Base-by-base conservation (phyloP, 2,888 invertebrate species). In the Timema cristinae region DNA sequence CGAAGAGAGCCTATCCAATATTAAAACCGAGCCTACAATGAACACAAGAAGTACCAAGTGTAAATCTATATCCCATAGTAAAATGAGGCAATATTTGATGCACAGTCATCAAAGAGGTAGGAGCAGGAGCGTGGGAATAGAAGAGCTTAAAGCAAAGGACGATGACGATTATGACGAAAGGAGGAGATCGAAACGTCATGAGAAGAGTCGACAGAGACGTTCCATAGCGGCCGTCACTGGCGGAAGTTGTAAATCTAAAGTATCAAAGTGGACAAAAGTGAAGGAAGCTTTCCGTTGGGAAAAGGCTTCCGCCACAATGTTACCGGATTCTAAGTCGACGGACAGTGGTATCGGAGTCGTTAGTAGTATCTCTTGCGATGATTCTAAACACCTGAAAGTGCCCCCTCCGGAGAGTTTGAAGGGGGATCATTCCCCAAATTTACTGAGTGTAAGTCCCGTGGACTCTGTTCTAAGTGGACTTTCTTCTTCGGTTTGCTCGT, bases 201-300 rank as follows among this genome's bases (percentile, higher is more conserved):
- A 81, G 81, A 69, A 84, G 83, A 69, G 66, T 11, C 69, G 67
- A 4, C 71, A 73, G 52, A 66, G 73, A 15, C 71, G 71, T 32
- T 73, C 74, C n/a, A 63, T 71, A 50, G 68, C 67, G 11, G 71
- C 61, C 15, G 71, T 67, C 54, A 49, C 59, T 13, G 66, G 56
- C 71, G 15, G 66, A 32, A 52, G 67, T 63, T 67, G 66, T 50
- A 79, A 79, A 71, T 85, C 89, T 0, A 90, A 90, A 79, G 88
- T 91, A 68, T 93, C 94, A 0, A 94, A 94, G 79, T 95, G 94
- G 94, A 93, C 93, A 0, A 90, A 90, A 82, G 94, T 95, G 10
- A 95, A 94, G 81, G 93, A 93, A 66, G 94, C 94, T 13, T 92
- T 94, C 78, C 92, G 91, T 77, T 93, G 93, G 93, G 93, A 93